Percentiles rank a stretch among this genome's conserved stretches.
Conservation (phyloP, 1,140 invertebrate genomes). For the Trichonephila clavipes region DNA sequence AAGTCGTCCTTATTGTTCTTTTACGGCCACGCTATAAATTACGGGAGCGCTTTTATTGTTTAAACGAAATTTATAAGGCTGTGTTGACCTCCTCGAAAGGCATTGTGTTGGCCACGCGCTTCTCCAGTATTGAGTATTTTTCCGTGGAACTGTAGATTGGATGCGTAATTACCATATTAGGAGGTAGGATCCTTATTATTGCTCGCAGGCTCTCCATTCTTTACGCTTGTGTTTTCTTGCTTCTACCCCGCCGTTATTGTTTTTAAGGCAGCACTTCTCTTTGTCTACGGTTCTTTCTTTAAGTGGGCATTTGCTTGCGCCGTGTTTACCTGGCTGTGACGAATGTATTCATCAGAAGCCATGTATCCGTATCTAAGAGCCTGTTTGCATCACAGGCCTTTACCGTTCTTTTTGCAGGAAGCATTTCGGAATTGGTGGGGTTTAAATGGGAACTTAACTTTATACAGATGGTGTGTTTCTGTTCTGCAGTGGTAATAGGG, state of each 20-base stretch:
- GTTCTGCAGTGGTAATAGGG: neutral
- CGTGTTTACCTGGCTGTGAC: slow-evolving; percentile 73
- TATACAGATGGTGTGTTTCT: neutral
- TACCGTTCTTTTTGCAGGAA: neutral
- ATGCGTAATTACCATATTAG: slow-evolving; percentile 73
- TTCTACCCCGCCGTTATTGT: slow-evolving; percentile 58
- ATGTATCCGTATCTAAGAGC: slow-evolving; percentile 47
- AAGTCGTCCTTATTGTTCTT: slow-evolving; percentile 73
- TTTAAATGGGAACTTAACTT: slow-evolving; percentile 30
- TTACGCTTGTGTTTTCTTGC: slow-evolving; percentile 30
- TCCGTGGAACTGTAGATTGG: slow-evolving; percentile 48
- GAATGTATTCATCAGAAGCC: slow-evolving; percentile 48
- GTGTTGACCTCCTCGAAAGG: slow-evolving; percentile 71
- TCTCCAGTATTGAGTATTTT: slow-evolving; percentile 35
- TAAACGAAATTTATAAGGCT: slow-evolving; percentile 74
- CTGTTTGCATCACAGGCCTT: slow-evolving; percentile 1
- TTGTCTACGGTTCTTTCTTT: slow-evolving; percentile 21
- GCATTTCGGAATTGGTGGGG: neutral
- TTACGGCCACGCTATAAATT: slow-evolving; percentile 74
- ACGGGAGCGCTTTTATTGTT: slow-evolving; percentile 74
- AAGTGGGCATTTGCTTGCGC: slow-evolving; percentile 62
- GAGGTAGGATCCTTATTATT: slow-evolving; percentile 60
- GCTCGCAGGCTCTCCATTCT: slow-evolving; percentile 48
- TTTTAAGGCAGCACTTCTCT: slow-evolving; percentile 60
- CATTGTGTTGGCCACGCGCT: slow-evolving; percentile 71